Base-by-base conservation (phyloP, 2,888 invertebrate genomes). In the Rhabditoides inermis region DNA sequence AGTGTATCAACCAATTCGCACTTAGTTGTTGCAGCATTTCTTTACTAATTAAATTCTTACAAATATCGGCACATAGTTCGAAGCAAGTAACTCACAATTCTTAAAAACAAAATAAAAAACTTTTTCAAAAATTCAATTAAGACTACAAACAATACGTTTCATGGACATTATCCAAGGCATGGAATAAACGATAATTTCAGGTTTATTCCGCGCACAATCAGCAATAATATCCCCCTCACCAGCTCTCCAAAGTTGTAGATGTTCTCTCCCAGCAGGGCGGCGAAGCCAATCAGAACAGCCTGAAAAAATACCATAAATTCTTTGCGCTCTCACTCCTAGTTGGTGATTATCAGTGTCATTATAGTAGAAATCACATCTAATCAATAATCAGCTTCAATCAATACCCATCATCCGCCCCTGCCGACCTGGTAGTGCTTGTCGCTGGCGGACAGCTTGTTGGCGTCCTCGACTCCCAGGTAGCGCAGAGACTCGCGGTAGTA, bases 161-260 rank as follows among this genome's bases (percentile, higher is more conserved):
- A n/a, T n/a, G n/a, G n/a, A n/a, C n/a, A n/a, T n/a, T n/a, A n/a
- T n/a, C n/a, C n/a, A n/a, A n/a, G n/a, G n/a, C n/a, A n/a, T n/a
- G n/a, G n/a, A n/a, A n/a, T n/a, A n/a, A n/a, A n/a, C n/a, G n/a
- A n/a, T n/a, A n/a, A n/a, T n/a, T n/a, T n/a, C n/a, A n/a, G n/a
- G n/a, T n/a, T n/a, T n/a, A n/a, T n/a, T n/a, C n/a, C 18, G 45
- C 28, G 18, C 28, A 44, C 2, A 5, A n/a, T 7, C n/a, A 12
- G 12, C 25, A 7, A 6, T 10, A 20, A 28, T 15, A 44, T 2
- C 44, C 32, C 44, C 65, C 74, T 78, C 69, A 86, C 86, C 78
- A 99, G 81, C 78, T 98, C 98, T 0, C 92, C 95, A 67, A 98
- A 85, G 77, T 98, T 98, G 78, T 94, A 98, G 22, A 99, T 88